phyloP scores from a whole-genome alignment of 2,797 vertebrate genomes.

The Diceros bicornis region DNA sequence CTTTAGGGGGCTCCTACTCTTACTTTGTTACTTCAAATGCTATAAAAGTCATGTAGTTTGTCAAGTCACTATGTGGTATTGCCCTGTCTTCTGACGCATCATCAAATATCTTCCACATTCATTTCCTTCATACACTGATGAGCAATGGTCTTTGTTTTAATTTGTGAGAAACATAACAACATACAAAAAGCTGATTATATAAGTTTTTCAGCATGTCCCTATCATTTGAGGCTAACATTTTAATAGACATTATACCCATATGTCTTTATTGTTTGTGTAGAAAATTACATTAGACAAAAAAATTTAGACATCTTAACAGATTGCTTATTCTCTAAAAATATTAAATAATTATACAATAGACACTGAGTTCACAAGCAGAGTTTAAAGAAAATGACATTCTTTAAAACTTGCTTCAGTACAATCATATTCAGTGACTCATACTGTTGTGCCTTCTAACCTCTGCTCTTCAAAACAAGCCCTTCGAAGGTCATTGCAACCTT shows the following conservation, averaged over 20 bases:
- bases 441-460: constrained; percentile 37
- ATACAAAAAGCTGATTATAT: not conserved
- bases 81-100: not conserved
- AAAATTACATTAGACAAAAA: constrained; percentile 53
- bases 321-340: constrained; percentile 1
- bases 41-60: not conserved
- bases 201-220: not conserved
- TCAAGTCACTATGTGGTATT: not conserved
- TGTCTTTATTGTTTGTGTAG: not conserved
- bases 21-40: not conserved
- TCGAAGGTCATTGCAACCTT: constrained; percentile 64
- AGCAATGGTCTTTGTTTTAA: constrained; percentile 34
- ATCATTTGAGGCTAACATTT: constrained; percentile 43
- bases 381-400: constrained; percentile 35
- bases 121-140: not conserved
- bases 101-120: not conserved
- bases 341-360: not conserved
- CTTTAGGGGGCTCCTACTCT: not conserved
- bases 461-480: constrained; percentile 67
- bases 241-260: not conserved
- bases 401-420: constrained; percentile 4
- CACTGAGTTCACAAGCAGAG: constrained; percentile 50
- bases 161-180: constrained; percentile 1
- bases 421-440: constrained; percentile 32
- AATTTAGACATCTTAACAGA: not conserved